A percentile compares a stretch with the other conserved stretches of the same genome.
Conservation (phyloP, 2,888 invertebrate species). For the Sphaerophoria rueppellii region DNA sequence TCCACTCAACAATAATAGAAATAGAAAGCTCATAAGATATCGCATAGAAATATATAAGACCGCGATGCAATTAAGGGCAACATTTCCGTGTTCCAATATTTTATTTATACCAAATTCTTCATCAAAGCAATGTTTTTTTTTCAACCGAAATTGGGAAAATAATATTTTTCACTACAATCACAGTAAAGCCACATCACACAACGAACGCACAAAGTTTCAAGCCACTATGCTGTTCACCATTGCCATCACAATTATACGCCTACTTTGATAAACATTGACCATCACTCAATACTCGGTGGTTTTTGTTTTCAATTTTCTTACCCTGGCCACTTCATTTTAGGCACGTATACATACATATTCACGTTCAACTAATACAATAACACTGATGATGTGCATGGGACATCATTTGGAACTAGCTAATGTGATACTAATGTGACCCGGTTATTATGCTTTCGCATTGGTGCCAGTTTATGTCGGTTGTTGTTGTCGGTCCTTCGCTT, state of each 20-base stretch:
- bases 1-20: not conserved
- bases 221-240: constrained; percentile 30
- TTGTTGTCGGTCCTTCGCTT: constrained; percentile 27
- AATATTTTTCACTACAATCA: constrained; percentile 25
- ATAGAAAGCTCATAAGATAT: not conserved
- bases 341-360: not conserved
- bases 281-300: constrained; percentile 58
- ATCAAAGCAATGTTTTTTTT: constrained; percentile 4
- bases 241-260: constrained; percentile 33
- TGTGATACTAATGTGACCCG: constrained; percentile 63
- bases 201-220: not conserved
- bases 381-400: not conserved
- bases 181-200: constrained; percentile 13
- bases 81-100: constrained; percentile 4
- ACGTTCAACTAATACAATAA: not conserved
- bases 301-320: constrained; percentile 59
- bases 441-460: constrained; percentile 62
- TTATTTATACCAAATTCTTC: not conserved
- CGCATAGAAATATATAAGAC: not conserved
- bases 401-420: constrained; percentile 49
- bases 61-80: not conserved
- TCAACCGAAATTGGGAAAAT: constrained; percentile 17
- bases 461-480: constrained; percentile 4
- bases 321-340: not conserved
- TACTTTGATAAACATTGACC: constrained; percentile 59